Evolutionary conservation across 1,140 invertebrate genomes (phyloP).

Genomic region (Drosophila burlai): DNA sequence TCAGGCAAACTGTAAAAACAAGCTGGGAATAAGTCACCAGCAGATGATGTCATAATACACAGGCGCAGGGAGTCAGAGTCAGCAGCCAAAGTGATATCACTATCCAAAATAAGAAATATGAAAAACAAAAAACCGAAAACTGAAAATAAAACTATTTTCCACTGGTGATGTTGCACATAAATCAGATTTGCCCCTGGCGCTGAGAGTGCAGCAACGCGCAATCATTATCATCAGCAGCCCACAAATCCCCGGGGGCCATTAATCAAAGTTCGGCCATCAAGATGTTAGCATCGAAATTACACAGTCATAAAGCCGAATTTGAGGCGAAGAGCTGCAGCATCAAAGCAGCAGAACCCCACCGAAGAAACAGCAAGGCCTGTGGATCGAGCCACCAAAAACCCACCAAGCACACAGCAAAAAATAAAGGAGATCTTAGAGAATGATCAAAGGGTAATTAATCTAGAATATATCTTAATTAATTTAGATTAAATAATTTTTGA

Average conservation of each 20-base stretch:
- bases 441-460: too few species aligned
- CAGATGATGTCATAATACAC: constrained; percentile 30
- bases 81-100: constrained; percentile 26
- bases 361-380: background rate
- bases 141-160: constrained; percentile 9
- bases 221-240: constrained; percentile 21
- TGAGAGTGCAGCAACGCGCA: constrained; percentile 26
- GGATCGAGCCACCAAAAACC: background rate
- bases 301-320: constrained; percentile 33
- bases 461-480: too few species aligned
- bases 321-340: constrained; percentile 1
- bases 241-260: constrained; percentile 32
- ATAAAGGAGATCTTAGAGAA: too few species aligned
- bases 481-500: too few species aligned
- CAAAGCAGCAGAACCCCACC: background rate
- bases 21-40: constrained; percentile 1
- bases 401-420: background rate
- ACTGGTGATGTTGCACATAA: constrained; percentile 23
- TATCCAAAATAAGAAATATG: background rate
- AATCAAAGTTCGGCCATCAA: constrained; percentile 54
- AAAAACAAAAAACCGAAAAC: background rate
- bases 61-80: constrained; percentile 16
- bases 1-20: constrained; percentile 1
- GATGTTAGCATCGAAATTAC: constrained; percentile 53
- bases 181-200: constrained; percentile 38